Percentiles rank a stretch among this genome's conserved stretches.
phyloP scores from a whole-genome alignment of 2,113 vertebrate species.

The Zosterops lateralis region DNA sequence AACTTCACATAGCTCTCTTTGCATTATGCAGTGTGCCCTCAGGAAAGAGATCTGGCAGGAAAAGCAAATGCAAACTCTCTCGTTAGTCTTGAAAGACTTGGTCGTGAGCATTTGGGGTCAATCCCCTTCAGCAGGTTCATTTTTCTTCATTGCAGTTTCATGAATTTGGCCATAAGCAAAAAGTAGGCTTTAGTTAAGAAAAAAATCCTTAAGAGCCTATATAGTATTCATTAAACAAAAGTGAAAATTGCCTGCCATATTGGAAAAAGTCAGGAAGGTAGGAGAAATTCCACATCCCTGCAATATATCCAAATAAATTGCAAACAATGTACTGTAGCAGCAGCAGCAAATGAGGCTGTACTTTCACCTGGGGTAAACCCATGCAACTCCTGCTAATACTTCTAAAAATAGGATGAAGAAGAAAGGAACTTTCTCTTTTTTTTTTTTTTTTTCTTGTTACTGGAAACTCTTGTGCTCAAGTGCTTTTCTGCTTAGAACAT shows the following conservation, averaged over 20 bases:
- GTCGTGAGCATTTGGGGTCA: conserved; percentile 27
- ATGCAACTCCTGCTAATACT: neutral
- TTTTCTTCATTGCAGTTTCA: conserved; percentile 54
- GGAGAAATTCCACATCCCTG: neutral
- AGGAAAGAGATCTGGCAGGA: conserved; percentile 23
- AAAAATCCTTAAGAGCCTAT: neutral
- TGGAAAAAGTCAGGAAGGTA: neutral
- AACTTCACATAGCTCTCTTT: conserved; percentile 24
- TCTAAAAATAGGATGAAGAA: neutral
- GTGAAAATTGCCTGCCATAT: neutral
- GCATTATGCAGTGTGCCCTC: conserved; percentile 58
- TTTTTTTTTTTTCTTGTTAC: neutral
- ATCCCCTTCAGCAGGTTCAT: conserved; percentile 47
- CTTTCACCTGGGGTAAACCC: neutral
- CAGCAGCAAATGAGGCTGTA: neutral
- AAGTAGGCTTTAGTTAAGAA: neutral
- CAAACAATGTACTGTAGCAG: neutral
- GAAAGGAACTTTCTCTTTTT: neutral
- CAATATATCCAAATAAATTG: neutral
- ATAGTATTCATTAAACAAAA: neutral
- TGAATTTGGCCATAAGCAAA: conserved; percentile 50
- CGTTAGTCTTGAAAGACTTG: conserved; percentile 42
- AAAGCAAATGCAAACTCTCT: conserved; percentile 56
- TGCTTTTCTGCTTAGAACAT: neutral
- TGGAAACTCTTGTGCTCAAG: neutral